Evolutionary conservation across 1,140 invertebrate genomes (phyloP), one percentile per base, ranked within the genome.

Genomic region (Arctopsyche grandis): DNA sequence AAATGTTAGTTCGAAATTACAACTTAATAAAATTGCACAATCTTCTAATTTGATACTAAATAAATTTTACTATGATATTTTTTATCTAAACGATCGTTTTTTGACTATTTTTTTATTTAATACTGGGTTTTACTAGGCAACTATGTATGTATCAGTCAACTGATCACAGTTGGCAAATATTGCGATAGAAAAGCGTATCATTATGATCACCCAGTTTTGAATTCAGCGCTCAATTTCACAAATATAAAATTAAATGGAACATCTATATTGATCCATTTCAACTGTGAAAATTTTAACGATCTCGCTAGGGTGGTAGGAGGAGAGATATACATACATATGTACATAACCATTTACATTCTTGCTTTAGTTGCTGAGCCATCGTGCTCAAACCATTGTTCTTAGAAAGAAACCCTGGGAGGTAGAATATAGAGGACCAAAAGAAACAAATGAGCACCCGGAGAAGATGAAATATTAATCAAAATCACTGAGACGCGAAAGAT

Each of bases 401-500:
- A 46, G 38, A 46, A 43, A 44, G 58, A 38, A 78, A 75, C 66
- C 66, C 73, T 76, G 74, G 79, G 48, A 76, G 79, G 63, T 44
- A 38, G 69, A 16, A 52, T 71, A 58, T 58, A 5, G 5, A 14
- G 46, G 63, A 16, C 21, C 48, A 75, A 75, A 70, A 16, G 77
- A 26, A 73, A 73, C 69, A 38, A 38, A 74, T 5, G 73, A 29
- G 38, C 12, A 71, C 14, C 26, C 16, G n/a, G 46, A 78, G 38
- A 16, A 71, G 43, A 26, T 29, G 43, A 69, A 76, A 24, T 70
- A 76, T 80, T 80, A 80, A 80, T 80, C 73, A 76, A 80, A 74
- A 52, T 76, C 73, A 29, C n/a, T 9, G 60, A 69, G 16, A 71
- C 69, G n/a, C 22, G 69, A 44, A 16, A 69, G 21, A 58, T n/a